Conservation (phyloP, 2,888 invertebrate species). For the Aethes cnicana region DNA sequence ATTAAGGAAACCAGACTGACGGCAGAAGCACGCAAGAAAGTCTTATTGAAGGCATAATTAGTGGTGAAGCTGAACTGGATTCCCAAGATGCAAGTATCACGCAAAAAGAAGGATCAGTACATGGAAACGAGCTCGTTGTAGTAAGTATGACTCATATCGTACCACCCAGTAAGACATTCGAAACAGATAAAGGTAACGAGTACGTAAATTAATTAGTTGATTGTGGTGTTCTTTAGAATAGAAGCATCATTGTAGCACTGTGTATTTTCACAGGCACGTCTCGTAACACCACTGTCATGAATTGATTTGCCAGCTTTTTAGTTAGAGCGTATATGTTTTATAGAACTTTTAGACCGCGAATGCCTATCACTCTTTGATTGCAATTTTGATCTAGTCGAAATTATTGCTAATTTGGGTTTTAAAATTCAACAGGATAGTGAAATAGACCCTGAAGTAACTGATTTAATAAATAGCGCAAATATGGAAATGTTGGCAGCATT, state of each 20-base stretch:
- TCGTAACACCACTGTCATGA: slow-evolving; percentile 68
- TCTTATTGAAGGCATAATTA: slow-evolving; percentile 77
- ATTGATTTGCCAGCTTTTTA: slow-evolving; percentile 80
- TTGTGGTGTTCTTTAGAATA: slow-evolving; percentile 76
- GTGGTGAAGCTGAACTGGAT: slow-evolving; percentile 73
- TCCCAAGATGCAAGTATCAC: slow-evolving; percentile 76
- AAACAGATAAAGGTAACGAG: slow-evolving; percentile 65
- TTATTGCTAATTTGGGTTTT: slow-evolving; percentile 16
- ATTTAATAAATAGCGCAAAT: slow-evolving; percentile 87
- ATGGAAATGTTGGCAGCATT: slow-evolving; percentile 95
- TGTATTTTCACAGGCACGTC: slow-evolving; percentile 68
- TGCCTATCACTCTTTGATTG: slow-evolving; percentile 43
- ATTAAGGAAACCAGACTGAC: slow-evolving; percentile 76
- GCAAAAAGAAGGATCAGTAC: slow-evolving; percentile 62
- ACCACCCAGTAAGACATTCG: slow-evolving; percentile 56
- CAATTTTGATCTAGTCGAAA: slow-evolving; percentile 7
- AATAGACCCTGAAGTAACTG: slow-evolving; percentile 85
- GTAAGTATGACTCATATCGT: slow-evolving; percentile 68
- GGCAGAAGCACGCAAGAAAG: slow-evolving; percentile 73
- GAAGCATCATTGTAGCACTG: slow-evolving; percentile 73
- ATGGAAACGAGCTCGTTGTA: slow-evolving; percentile 67
- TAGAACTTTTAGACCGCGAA: slow-evolving; percentile 53
- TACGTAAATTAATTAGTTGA: slow-evolving; percentile 62
- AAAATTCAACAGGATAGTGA: slow-evolving; percentile 65
- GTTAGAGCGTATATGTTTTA: slow-evolving; percentile 52